These are phyloP conservation scores for Pygoscelis antarcticus DNA, from an alignment of 2,113 vertebrate species.

Conservation along the genomic window DNA sequence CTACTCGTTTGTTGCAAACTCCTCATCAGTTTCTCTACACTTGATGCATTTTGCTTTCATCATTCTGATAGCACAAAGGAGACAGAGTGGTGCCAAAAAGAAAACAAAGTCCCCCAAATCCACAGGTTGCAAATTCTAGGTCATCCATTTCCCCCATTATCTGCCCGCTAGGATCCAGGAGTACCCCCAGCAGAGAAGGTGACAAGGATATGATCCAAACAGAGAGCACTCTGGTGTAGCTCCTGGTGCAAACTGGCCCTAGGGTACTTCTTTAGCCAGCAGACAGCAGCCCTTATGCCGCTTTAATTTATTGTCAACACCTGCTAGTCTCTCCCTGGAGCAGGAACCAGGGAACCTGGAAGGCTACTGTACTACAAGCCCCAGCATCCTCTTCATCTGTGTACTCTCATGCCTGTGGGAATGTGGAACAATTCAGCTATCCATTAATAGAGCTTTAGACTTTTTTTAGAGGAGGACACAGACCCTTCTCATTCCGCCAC, in stretches of 20 bases:
- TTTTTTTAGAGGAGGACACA: not conserved
- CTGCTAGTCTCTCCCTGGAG: not conserved
- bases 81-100: not conserved
- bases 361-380: not conserved
- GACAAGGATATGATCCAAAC: not conserved
- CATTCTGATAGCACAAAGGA: not conserved
- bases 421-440: not conserved
- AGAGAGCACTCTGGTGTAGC: no score
- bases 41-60: not conserved
- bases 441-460: not conserved
- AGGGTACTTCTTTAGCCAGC: not conserved
- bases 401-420: not conserved
- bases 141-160: not conserved
- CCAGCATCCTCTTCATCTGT: not conserved
- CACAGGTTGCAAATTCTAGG: accelerated
- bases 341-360: not conserved
- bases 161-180: not conserved
- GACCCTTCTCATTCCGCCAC: not conserved
- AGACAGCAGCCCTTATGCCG: not conserved
- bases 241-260: not conserved
- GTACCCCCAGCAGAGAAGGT: not conserved
- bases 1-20: not conserved
- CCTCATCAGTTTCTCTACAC: not conserved
- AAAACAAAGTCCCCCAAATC: not conserved
- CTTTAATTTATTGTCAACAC: not conserved